phyloP scores from a whole-genome alignment of 1,140 invertebrate species.

The Brachionus manjavacas region DNA sequence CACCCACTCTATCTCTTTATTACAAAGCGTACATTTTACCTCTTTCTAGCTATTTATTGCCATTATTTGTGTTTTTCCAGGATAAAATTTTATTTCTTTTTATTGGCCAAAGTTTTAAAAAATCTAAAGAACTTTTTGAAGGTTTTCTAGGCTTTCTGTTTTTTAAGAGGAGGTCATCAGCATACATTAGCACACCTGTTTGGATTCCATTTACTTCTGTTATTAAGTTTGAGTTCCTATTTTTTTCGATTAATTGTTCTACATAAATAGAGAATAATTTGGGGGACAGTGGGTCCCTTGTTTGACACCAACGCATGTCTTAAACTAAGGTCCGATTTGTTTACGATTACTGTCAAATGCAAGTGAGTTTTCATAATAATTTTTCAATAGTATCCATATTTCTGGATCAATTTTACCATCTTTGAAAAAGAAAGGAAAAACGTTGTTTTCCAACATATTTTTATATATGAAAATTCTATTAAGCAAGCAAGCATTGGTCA shows the following conservation, averaged over 20 bases:
- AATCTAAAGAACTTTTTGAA: no score
- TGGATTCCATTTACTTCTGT: background rate
- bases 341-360: background rate
- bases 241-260: background rate
- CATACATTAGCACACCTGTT: no score
- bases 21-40: no score
- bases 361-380: background rate
- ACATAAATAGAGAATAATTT: constrained; percentile 2
- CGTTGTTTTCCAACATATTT: background rate
- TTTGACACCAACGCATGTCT: background rate
- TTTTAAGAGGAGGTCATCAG: no score
- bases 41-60: no score
- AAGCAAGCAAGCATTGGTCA: background rate
- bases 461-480: background rate
- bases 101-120: no score
- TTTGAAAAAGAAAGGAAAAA: background rate
- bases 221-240: background rate
- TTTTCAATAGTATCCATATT: background rate
- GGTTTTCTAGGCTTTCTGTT: no score
- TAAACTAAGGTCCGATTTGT: background rate
- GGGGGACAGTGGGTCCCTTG: background rate
- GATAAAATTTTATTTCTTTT: no score
- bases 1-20: no score
- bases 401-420: background rate
- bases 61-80: no score